Evolutionary conservation across 2,888 invertebrate genomes (phyloP), one percentile per base, ranked within the genome.

Genomic region (Nebria brevicollis): DNA sequence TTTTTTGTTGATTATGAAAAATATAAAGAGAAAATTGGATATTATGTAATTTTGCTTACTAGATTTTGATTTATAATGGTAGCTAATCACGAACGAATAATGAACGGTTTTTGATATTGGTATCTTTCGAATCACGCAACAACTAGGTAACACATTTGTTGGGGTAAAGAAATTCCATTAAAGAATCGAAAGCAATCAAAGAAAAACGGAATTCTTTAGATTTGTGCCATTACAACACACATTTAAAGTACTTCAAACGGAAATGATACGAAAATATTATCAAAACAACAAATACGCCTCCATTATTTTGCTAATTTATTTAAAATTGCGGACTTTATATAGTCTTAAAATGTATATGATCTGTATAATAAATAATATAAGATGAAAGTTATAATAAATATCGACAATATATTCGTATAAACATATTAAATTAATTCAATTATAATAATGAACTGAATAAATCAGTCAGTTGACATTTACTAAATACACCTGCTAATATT

Each of bases 401-500:
- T 20, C 1, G 34, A 5, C 34, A 34, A 34, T 34, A 34, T 34
- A 34, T 34, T 34, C 34, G 34, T 34, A 5, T 34, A 34, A 1
- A 1, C 34, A 34, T 34, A 4, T 34, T 34, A 34, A 34, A 34
- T 34, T 2, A 34, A 34, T 34, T 4, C 34, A 34, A 34, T n/a
- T 66, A 66, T 66, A 66, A n/a, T 26, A 20, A 68, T 68, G 6
- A 13, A 26, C 7, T 11, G n/a, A 68, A 68, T 26, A 8, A 68
- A 68, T 25, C 7, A 8, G 10, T 25, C 68, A 68, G 4, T 68
- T 25, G 26, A 25, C 26, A 25, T 8, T 68, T 13, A 68, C 20
- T 8, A 25, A 68, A 68, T 25, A 68, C 68, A 68, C 68, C 15
- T 68, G 68, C 68, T 68, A 68, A 26, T 68, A 68, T 26, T 25